phyloP scores from a whole-genome alignment of 2,888 invertebrate genomes.

The Papilio gigon region DNA sequence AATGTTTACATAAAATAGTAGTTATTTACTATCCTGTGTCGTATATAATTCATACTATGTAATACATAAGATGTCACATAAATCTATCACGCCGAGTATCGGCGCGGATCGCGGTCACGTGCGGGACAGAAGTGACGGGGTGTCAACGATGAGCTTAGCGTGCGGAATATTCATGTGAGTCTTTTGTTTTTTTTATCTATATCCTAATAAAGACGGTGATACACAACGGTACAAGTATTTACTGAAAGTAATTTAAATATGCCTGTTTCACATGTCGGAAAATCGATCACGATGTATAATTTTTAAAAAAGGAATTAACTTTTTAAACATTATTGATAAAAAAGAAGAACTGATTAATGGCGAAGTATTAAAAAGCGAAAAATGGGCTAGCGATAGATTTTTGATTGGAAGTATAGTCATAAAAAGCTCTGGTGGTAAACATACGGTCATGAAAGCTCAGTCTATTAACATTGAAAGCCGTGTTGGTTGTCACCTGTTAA shows the following conservation, averaged over 20 bases:
- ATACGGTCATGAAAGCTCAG: neutral
- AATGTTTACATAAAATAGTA: neutral
- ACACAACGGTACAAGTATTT: neutral
- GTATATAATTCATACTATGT: neutral
- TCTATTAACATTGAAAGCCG: conserved; percentile 1
- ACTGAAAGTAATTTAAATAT: too few relatives aligned
- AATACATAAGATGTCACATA: neutral
- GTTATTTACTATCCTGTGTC: neutral
- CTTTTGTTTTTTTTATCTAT: neutral
- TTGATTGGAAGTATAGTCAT: neutral
- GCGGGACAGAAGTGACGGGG: conserved; percentile 11
- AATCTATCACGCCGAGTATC: neutral
- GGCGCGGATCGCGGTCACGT: conserved; percentile 15
- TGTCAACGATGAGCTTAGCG: conserved; percentile 13
- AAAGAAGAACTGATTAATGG: too few relatives aligned
- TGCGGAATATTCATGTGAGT: conserved; percentile 9
- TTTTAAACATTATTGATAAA: too few relatives aligned
- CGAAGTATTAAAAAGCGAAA: too few relatives aligned
- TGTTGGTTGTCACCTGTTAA: neutral
- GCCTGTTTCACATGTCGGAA: too few relatives aligned
- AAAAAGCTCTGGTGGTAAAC: neutral
- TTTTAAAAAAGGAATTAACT: too few relatives aligned
- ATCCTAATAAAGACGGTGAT: neutral
- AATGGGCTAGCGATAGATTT: too few relatives aligned
- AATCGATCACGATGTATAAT: too few relatives aligned